Evolutionary conservation across 2,113 vertebrate genomes (phyloP).

Genomic region (Cavia porcellus): DNA sequence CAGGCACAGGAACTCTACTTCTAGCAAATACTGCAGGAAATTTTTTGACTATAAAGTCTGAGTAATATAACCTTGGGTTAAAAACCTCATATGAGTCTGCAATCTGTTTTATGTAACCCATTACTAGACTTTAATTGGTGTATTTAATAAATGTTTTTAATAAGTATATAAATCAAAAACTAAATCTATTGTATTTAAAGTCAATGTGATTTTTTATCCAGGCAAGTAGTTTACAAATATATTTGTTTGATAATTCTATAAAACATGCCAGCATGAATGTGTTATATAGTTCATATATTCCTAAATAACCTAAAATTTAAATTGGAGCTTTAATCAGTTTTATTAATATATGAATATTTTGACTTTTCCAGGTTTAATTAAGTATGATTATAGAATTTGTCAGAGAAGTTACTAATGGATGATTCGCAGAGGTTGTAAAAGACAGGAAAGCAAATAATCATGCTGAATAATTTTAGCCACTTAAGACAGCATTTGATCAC

Average conservation of each 20-base stretch:
- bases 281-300: slow-evolving; percentile 30
- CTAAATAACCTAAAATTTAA: slow-evolving; percentile 34
- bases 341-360: not conserved
- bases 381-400: not conserved
- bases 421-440: not conserved
- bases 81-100: not conserved
- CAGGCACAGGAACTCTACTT: not conserved
- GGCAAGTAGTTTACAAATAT: slow-evolving; percentile 1
- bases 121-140: not conserved
- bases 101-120: not conserved
- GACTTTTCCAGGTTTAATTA: not conserved
- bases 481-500: not conserved
- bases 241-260: slow-evolving; percentile 4
- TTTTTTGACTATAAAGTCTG: not conserved
- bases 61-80: not conserved
- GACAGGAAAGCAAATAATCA: not conserved
- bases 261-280: not conserved
- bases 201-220: not conserved
- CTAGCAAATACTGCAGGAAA: not conserved
- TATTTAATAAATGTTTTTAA: not conserved
- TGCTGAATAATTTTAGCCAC: not conserved
- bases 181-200: slow-evolving; percentile 37
- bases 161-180: slow-evolving; percentile 6
- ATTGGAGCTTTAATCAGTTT: not conserved
- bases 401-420: not conserved